Conservation (phyloP, 2,888 invertebrate species). For the Dioctria linearis region DNA sequence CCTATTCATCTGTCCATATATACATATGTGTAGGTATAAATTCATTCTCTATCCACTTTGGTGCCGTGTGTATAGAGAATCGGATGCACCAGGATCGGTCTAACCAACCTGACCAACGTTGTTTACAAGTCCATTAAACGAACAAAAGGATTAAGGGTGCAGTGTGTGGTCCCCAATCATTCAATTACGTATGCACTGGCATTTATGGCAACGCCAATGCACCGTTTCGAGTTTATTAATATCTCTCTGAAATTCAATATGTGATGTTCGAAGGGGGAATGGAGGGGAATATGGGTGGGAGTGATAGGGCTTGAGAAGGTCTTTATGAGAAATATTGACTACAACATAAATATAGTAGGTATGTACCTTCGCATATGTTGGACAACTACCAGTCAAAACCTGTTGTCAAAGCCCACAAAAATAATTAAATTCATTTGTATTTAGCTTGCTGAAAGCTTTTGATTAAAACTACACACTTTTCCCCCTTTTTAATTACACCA, state of each 20-base stretch:
- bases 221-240: slow-evolving; percentile 42
- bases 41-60: background rate
- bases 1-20: background rate
- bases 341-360: background rate
- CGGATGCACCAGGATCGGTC: slow-evolving; percentile 24
- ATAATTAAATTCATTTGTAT: slow-evolving; percentile 39
- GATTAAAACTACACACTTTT: slow-evolving; percentile 11
- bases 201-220: slow-evolving; percentile 35
- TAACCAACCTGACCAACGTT: slow-evolving; percentile 60
- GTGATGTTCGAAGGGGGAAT: too few relatives aligned
- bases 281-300: too few relatives aligned
- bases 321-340: too few relatives aligned
- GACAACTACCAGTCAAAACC: slow-evolving; percentile 17
- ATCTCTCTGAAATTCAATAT: slow-evolving; percentile 36
- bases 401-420: slow-evolving; percentile 41
- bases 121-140: slow-evolving; percentile 63
- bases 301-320: too few relatives aligned
- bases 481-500: slow-evolving; percentile 23
- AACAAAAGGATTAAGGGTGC: slow-evolving; percentile 62
- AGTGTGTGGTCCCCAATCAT: slow-evolving; percentile 59
- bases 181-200: slow-evolving; percentile 58
- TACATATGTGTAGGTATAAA: background rate
- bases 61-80: background rate
- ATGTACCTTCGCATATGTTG: background rate
- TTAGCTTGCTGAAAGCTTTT: slow-evolving; percentile 28